Conservation (phyloP, 92 coral and sea anemone genomes). For the Pocillopora grandis region DNA sequence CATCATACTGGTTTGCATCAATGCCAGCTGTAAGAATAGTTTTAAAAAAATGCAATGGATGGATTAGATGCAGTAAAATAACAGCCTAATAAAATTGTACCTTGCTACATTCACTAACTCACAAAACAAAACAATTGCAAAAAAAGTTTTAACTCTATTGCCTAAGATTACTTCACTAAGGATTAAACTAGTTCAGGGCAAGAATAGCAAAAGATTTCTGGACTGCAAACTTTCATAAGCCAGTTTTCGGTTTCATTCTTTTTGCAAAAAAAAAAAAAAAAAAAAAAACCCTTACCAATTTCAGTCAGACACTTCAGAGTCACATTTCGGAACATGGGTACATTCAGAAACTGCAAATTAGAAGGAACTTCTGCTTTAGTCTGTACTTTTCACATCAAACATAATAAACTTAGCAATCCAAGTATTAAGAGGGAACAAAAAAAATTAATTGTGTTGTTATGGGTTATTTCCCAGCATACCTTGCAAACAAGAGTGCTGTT, state of each 20-base stretch:
- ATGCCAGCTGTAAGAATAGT: slow-evolving; percentile 72
- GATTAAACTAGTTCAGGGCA: too few species aligned
- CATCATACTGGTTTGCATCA: slow-evolving; percentile 95
- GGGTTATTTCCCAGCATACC: slow-evolving; percentile 43
- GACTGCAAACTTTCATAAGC: not conserved
- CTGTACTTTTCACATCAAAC: not conserved
- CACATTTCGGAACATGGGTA: slow-evolving; percentile 97
- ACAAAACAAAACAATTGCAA: too few species aligned
- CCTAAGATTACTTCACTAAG: too few species aligned
- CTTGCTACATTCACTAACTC: too few species aligned
- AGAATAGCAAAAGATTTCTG: too few species aligned
- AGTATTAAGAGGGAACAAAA: too few species aligned
- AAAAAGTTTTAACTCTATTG: too few species aligned
- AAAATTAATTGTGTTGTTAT: not conserved
- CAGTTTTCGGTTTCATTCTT: not conserved
- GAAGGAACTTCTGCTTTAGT: not conserved
- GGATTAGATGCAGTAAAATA: too few species aligned
- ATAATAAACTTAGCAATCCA: too few species aligned
- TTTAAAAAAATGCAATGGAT: too few species aligned
- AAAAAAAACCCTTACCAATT: slow-evolving; percentile 66
- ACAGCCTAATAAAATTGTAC: too few species aligned
- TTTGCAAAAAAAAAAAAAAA: too few species aligned
- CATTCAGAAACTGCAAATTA: slow-evolving; percentile 84
- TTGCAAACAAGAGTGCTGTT: slow-evolving; percentile 94
- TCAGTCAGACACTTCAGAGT: slow-evolving; percentile 97